Evolutionary conservation across 2,113 vertebrate species (phyloP).

Genomic region (Neolamprologus devosi): DNA sequence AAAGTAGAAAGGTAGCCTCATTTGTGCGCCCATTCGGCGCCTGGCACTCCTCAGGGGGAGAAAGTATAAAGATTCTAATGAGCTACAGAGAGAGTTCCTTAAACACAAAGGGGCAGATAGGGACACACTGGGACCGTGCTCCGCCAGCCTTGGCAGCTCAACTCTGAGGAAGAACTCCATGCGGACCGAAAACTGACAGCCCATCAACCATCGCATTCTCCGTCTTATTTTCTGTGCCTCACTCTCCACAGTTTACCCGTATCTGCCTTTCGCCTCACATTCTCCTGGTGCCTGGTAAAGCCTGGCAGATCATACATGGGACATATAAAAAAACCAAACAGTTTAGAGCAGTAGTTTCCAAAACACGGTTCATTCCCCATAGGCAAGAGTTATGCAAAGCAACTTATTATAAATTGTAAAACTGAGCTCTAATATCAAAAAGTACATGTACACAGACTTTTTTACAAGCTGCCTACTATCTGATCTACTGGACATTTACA

Average conservation of each 20-base stretch:
- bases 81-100: conserved; percentile 35
- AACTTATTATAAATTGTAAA: background rate
- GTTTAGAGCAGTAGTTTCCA: background rate
- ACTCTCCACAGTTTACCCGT: background rate
- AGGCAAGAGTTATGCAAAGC: background rate
- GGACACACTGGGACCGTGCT: conserved; percentile 15
- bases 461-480: background rate
- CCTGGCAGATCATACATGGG: background rate
- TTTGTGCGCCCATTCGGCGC: conserved; percentile 37
- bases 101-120: conserved; percentile 25
- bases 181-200: conserved; percentile 37
- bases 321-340: background rate
- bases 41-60: conserved; percentile 21
- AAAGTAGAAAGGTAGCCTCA: conserved; percentile 57
- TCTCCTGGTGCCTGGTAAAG: background rate
- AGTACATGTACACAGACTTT: background rate
- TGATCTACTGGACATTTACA: background rate
- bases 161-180: conserved; percentile 8
- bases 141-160: conserved; percentile 30
- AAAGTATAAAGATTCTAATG: conserved; percentile 54
- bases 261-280: background rate
- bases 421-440: background rate
- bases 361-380: background rate
- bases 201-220: conserved; percentile 7
- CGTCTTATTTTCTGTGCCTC: background rate